A percentile compares a stretch with the other conserved stretches of the same genome.
phyloP scores from a whole-genome alignment of 2,888 invertebrate genomes.

The Entomobrya multifasciata region DNA sequence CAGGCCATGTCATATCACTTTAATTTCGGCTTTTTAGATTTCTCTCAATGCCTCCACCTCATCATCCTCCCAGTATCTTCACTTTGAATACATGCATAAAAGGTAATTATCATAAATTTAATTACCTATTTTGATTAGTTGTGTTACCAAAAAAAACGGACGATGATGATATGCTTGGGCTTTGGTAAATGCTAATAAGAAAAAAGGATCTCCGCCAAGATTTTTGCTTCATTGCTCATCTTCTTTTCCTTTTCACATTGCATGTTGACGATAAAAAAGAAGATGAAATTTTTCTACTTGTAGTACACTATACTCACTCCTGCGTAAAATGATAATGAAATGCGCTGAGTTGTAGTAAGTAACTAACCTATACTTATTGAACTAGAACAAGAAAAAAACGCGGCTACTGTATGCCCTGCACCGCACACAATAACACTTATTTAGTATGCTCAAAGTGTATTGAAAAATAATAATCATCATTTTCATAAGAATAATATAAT shows the following conservation, averaged over 20 bases:
- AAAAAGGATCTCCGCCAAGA: conserved; percentile 67
- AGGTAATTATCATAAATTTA: conserved; percentile 75
- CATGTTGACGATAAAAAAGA: neutral
- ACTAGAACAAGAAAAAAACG: conserved; percentile 39
- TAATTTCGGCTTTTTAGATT: neutral
- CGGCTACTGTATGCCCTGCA: conserved; percentile 59
- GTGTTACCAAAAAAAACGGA: conserved; percentile 64
- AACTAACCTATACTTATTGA: conserved; percentile 71
- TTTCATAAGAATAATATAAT: conserved; percentile 71
- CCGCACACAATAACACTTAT: neutral
- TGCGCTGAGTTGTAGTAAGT: conserved; percentile 16
- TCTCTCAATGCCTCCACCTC: neutral
- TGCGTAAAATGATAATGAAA: conserved; percentile 33
- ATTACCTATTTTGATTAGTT: conserved; percentile 74
- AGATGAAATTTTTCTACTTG: neutral
- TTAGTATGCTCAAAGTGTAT: conserved; percentile 74
- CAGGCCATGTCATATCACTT: conserved; percentile 1
- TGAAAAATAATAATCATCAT: conserved; percentile 71
- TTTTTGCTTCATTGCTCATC: conserved; percentile 36
- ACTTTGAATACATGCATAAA: conserved; percentile 19
- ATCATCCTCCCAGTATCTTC: conserved; percentile 38
- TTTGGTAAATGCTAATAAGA: conserved; percentile 49
- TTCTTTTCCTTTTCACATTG: neutral
- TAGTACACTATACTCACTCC: too few relatives aligned
- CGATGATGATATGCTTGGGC: conserved; percentile 30